Conservation (phyloP, 2,113 vertebrate species). For the Phodopus roborovskii region DNA sequence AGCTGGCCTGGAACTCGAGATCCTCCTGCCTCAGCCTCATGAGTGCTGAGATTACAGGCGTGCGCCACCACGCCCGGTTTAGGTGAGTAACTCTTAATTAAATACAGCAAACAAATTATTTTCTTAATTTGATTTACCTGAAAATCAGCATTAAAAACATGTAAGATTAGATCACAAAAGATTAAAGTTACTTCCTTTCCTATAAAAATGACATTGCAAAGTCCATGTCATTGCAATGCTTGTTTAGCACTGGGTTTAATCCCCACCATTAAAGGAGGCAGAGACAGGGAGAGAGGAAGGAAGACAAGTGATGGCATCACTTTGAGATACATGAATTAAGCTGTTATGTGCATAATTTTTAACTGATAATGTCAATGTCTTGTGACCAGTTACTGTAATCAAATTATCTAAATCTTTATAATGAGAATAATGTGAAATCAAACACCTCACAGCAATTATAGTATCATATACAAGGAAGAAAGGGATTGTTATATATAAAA, state of each 20-base stretch:
- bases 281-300: too few relatives aligned
- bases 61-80: slow-evolving; percentile 31
- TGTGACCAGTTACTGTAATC: slow-evolving; percentile 21
- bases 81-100: slow-evolving; percentile 47
- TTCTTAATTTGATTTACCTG: slow-evolving; percentile 59
- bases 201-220: slow-evolving; percentile 54
- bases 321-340: slow-evolving; percentile 30
- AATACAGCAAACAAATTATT: slow-evolving; percentile 53
- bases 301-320: not conserved
- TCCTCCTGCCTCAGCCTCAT: slow-evolving; percentile 42
- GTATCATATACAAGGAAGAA: slow-evolving; percentile 16
- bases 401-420: slow-evolving; percentile 46
- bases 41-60: slow-evolving; percentile 33
- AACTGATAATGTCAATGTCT: slow-evolving; percentile 27
- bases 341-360: slow-evolving; percentile 50
- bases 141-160: slow-evolving; percentile 38
- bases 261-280: not conserved
- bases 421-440: slow-evolving; percentile 41
- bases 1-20: slow-evolving; percentile 12
- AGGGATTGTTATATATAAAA: too few relatives aligned
- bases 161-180: slow-evolving; percentile 52
- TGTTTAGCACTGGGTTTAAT: not conserved
- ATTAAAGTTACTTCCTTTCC: slow-evolving; percentile 26
- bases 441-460: not conserved
- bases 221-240: not conserved